These are phyloP conservation scores for Bombus pascuorum DNA, from an alignment of 1,140 invertebrate species.

Conservation along the genomic window DNA sequence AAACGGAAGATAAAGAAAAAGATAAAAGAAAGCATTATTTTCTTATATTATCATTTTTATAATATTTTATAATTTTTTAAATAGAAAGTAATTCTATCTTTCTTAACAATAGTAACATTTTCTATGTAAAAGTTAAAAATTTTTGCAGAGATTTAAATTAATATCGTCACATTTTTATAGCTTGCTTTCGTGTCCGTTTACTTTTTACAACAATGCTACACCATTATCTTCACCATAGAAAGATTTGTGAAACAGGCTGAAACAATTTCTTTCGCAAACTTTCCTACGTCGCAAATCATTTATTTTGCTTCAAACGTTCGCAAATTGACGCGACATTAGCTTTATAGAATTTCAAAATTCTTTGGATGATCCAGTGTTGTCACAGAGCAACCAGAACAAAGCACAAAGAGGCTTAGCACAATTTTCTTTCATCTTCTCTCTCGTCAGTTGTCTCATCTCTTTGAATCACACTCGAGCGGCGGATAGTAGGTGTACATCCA, in stretches of 20 bases:
- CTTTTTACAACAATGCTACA: background rate
- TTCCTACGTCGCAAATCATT: background rate
- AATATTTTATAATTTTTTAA: background rate
- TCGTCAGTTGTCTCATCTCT: slow-evolving; percentile 14
- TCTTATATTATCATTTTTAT: background rate
- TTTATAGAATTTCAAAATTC: slow-evolving; percentile 3
- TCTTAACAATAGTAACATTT: background rate
- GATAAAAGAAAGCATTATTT: background rate
- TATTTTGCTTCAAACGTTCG: background rate
- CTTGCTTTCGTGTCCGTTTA: background rate
- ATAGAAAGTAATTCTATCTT: background rate
- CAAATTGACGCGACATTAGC: background rate
- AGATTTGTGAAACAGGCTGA: background rate
- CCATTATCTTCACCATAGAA: background rate
- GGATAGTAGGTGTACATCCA: background rate
- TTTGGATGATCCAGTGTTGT: background rate
- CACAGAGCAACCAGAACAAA: background rate
- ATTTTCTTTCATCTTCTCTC: background rate
- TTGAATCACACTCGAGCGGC: background rate
- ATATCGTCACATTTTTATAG: background rate
- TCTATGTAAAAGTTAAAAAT: too few species aligned
- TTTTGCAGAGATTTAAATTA: background rate
- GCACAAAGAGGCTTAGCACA: background rate
- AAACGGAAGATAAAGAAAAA: too few species aligned
- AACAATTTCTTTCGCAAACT: background rate